Conservation (phyloP, 2,888 invertebrate species). For the Muschampia staudingeri region DNA sequence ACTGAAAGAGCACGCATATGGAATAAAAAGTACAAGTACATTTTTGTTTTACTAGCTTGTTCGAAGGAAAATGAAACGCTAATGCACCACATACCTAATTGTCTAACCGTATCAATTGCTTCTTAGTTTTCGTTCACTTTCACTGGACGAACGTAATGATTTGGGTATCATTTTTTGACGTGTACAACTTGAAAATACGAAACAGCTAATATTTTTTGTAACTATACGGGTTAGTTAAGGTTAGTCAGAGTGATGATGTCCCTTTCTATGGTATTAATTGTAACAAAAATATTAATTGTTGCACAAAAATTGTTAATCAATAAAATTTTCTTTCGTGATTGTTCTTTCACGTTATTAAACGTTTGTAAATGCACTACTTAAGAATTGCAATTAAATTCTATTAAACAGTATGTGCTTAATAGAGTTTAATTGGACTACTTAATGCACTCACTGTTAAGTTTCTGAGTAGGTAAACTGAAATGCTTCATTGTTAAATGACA, state of each 20-base stretch:
- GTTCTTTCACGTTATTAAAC: background rate
- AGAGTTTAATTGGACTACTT: constrained; percentile 4
- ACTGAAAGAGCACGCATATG: constrained; percentile 78
- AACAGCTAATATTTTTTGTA: constrained; percentile 78
- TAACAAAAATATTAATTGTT: background rate
- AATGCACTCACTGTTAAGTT: constrained; percentile 21
- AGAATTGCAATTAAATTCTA: background rate
- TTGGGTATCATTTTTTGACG: constrained; percentile 85
- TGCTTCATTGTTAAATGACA: constrained; percentile 64
- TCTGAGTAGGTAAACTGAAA: constrained; percentile 71
- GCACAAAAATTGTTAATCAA: background rate
- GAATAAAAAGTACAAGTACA: constrained; percentile 79
- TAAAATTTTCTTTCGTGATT: background rate
- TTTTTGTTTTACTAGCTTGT: constrained; percentile 61
- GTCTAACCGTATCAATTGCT: constrained; percentile 79
- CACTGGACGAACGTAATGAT: constrained; percentile 80
- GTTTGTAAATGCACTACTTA: background rate
- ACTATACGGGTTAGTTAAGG: constrained; percentile 50
- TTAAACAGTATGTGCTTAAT: background rate
- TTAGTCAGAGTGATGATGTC: constrained; percentile 71
- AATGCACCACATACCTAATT: constrained; percentile 67
- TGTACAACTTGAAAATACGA: constrained; percentile 71
- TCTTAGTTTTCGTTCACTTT: constrained; percentile 81
- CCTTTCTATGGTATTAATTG: constrained; percentile 78
- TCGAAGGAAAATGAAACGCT: constrained; percentile 26